Percentiles rank a stretch among this genome's conserved stretches.
These are phyloP conservation scores for Oreochromis niloticus DNA, from an alignment of 2,113 vertebrate species.

Conservation along the genomic window DNA sequence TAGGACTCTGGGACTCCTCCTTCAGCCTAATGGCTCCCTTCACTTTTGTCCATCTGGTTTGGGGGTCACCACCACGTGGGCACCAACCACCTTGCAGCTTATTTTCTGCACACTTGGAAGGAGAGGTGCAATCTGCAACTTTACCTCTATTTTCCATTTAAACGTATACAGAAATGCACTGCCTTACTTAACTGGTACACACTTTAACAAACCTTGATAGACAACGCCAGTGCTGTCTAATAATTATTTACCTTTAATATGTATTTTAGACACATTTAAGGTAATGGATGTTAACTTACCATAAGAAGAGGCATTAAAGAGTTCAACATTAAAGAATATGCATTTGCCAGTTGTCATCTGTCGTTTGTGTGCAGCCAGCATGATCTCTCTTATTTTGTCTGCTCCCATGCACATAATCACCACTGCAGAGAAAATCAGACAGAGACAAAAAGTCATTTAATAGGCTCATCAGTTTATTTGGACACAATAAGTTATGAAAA, in stretches of 20 bases:
- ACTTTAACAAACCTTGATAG: background rate
- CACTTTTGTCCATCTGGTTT: background rate
- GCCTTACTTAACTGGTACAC: background rate
- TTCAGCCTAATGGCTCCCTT: background rate
- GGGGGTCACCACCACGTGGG: rapidly evolving
- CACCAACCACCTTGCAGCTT: background rate
- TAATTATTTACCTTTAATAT: background rate
- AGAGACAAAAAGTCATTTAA: background rate
- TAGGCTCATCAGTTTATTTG: background rate
- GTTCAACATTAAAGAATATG: slow-evolving; percentile 95
- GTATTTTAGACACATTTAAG: background rate
- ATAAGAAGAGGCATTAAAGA: slow-evolving; percentile 94
- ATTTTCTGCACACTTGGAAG: background rate
- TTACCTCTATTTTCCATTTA: background rate
- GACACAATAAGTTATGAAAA: background rate
- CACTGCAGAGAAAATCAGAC: slow-evolving; percentile 70
- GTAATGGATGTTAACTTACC: slow-evolving; percentile 67
- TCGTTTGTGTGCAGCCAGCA: slow-evolving; percentile 86
- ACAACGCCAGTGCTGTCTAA: background rate
- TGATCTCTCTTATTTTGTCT: slow-evolving; percentile 85
- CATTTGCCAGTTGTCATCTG: slow-evolving; percentile 85
- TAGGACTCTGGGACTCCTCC: rapidly evolving
- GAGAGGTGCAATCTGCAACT: background rate
- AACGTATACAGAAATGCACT: rapidly evolving
- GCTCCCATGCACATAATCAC: slow-evolving; percentile 91